Evolutionary conservation across 2,797 vertebrate species (phyloP), one percentile per base, ranked within the genome.

Genomic region (Borostomias antarcticus): DNA sequence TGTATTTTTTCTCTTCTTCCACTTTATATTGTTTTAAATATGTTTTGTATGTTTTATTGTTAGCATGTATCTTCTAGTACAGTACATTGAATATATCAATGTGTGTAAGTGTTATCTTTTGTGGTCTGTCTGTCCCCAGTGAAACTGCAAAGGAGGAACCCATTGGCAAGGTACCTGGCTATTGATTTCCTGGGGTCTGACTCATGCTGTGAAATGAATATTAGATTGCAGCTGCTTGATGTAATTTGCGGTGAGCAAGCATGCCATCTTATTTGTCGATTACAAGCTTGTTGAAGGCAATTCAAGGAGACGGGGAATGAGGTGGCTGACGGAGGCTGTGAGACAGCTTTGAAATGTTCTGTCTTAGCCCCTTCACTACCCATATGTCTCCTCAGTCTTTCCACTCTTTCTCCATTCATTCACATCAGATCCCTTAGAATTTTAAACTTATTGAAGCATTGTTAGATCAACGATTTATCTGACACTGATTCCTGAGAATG

Each of bases 131-230:
- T 64, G 69, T 57, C 43, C 58, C 47, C 0, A 15, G 65, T 15
- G 19, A 53, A 64, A 45, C 35, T 0, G 43, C 5, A 61, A 28
- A 1, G 33, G 1, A 26, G 40, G n/a, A 26, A 5, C 30, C 48
- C 54, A 57, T 23, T 58, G 29, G 56, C 62, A 32, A 54, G 40
- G n/a, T 11, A 70, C 72, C 75, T 64, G 66, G 17, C 28, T 66
- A 71, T 73, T 77, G 73, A 85, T 79, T 75, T 43, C 37, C 75
- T 76, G 51, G 45, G 69, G 53, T 73, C 82, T 69, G 60, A 85
- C 81, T 76, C 48, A 82, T 47, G 78, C 66, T 77, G 85, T 80
- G 78, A 83, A 83, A 78, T 76, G 62, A 77, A 81, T 76, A 71
- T 79, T 76, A 78, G 74, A 84, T 82, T 80, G 83, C 72, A 75